Percentiles rank a stretch among this genome's conserved stretches.
Conservation (phyloP, 2,888 invertebrate genomes). For the Electrophaes corylata region DNA sequence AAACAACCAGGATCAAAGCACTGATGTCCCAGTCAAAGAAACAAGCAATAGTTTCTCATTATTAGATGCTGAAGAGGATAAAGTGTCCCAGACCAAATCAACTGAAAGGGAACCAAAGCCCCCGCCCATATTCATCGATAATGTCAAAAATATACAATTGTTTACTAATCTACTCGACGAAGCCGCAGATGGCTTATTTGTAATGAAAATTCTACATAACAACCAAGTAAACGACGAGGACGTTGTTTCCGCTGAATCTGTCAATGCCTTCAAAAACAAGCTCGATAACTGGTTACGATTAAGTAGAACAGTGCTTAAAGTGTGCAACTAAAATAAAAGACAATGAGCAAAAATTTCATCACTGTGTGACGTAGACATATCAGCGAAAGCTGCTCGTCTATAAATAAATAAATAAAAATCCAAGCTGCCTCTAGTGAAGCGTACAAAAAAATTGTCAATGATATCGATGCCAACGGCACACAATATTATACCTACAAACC, state of each 20-base stretch:
- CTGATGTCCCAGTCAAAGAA: neutral
- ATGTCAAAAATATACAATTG: neutral
- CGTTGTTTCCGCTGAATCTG: too few species aligned
- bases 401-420: too few species aligned
- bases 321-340: too few species aligned
- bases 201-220: conserved; percentile 3
- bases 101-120: conserved; percentile 6
- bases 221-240: conserved; percentile 3
- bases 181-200: neutral
- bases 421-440: conserved; percentile 2
- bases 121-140: neutral
- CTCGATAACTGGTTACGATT: too few species aligned
- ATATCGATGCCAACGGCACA: neutral
- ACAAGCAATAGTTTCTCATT: conserved; percentile 1
- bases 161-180: conserved; percentile 4
- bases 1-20: neutral
- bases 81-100: neutral
- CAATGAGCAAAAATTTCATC: too few species aligned
- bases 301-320: too few species aligned
- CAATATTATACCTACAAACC: conserved; percentile 7
- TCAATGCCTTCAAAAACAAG: too few species aligned
- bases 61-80: conserved; percentile 1
- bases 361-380: too few species aligned
- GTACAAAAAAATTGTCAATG: conserved; percentile 5
- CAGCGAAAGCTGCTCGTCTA: too few species aligned